Evolutionary conservation across 1,140 invertebrate genomes (phyloP).

Genomic region (Agrilus planipennis): DNA sequence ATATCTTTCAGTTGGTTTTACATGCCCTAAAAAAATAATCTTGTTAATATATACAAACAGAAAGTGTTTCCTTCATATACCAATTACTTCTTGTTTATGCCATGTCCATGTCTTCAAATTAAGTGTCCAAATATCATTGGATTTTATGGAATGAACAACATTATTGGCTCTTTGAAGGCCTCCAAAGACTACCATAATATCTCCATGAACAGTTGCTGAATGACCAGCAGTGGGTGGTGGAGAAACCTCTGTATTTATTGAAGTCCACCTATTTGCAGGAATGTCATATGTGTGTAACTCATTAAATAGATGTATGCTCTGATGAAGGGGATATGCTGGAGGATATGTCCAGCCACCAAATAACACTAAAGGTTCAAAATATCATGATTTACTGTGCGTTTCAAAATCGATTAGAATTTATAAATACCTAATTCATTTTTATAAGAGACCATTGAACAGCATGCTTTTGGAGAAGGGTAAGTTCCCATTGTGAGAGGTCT

Average conservation of each 20-base stretch:
- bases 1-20: constrained; percentile 70
- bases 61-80: background rate
- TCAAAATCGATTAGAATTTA: background rate
- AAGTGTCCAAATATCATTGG: constrained; percentile 84
- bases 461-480: constrained; percentile 94
- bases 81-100: constrained; percentile 58
- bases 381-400: constrained; percentile 4
- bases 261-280: constrained; percentile 70
- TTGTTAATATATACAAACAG: background rate
- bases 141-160: constrained; percentile 42
- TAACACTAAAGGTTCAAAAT: constrained; percentile 51
- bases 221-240: constrained; percentile 81
- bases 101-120: constrained; percentile 66
- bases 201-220: constrained; percentile 77
- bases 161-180: constrained; percentile 48
- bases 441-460: constrained; percentile 79
- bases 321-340: constrained; percentile 79
- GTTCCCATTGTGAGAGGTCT: constrained; percentile 69
- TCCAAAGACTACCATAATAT: constrained; percentile 87
- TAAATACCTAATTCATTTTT: constrained; percentile 46
- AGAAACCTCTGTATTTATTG: constrained; percentile 49
- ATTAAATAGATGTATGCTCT: constrained; percentile 80
- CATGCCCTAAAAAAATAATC: constrained; percentile 18
- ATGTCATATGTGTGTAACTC: constrained; percentile 88
- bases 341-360: constrained; percentile 96